A percentile compares a stretch with the other conserved stretches of the same genome.
Conservation (phyloP, 2,797 vertebrate genomes). For the Manis javanica region DNA sequence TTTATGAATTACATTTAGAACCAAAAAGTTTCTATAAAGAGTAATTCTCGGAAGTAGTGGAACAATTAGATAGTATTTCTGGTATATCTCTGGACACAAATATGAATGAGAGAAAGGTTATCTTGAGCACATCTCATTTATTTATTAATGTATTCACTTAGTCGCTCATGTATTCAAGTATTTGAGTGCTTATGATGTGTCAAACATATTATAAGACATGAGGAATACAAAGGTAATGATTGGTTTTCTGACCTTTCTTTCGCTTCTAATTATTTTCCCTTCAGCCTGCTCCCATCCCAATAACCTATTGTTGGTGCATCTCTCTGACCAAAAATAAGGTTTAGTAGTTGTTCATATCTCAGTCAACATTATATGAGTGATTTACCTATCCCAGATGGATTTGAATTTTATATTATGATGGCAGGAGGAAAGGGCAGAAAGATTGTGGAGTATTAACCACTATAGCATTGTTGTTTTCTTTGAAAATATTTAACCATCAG, state of each 20-base stretch:
- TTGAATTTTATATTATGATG: slow-evolving; percentile 14
- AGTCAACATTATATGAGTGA: slow-evolving; percentile 7
- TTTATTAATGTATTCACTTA: slow-evolving; percentile 47
- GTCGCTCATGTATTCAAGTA: slow-evolving; percentile 16
- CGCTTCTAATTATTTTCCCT: slow-evolving; percentile 20
- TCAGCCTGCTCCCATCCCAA: slow-evolving; percentile 4
- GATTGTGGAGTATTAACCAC: neutral
- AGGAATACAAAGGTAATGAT: slow-evolving; percentile 51
- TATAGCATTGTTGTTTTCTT: neutral
- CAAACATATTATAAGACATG: neutral
- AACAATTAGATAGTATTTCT: slow-evolving; percentile 2
- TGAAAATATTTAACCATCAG: slow-evolving; percentile 12
- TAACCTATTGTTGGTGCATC: neutral
- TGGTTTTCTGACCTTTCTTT: slow-evolving; percentile 44
- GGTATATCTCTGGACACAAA: neutral
- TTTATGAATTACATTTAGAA: slow-evolving; percentile 8
- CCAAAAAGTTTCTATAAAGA: neutral
- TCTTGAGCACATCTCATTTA: slow-evolving; percentile 29
- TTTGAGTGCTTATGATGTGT: slow-evolving; percentile 15
- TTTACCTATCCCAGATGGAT: neutral
- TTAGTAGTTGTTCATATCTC: slow-evolving; percentile 21
- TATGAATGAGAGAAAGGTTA: slow-evolving; percentile 10
- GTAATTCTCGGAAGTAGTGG: neutral
- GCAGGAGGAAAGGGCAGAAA: neutral
- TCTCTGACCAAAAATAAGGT: neutral